Evolutionary conservation across 2,888 invertebrate genomes (phyloP).

Genomic region (Plemyria rubiginata): DNA sequence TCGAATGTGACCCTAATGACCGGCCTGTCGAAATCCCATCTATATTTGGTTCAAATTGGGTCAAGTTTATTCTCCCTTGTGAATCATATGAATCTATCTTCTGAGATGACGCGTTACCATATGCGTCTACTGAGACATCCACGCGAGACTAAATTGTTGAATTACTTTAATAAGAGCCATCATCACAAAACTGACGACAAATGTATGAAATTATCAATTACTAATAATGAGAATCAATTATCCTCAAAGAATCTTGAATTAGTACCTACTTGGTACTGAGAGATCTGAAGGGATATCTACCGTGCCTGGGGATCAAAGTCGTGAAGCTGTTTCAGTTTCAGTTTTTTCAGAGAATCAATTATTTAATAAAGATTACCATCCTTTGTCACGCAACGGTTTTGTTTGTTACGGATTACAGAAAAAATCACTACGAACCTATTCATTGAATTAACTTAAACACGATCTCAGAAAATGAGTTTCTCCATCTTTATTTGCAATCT

Average conservation of each 20-base stretch:
- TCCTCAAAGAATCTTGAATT: too few relatives aligned
- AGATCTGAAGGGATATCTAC: too few relatives aligned
- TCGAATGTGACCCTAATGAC: constrained; percentile 38
- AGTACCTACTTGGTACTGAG: too few relatives aligned
- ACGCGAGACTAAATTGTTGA: background rate
- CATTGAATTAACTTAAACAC: background rate
- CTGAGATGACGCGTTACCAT: constrained; percentile 6
- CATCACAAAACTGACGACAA: constrained; percentile 1
- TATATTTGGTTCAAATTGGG: constrained; percentile 39
- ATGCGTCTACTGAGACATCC: constrained; percentile 2
- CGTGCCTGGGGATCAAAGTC: too few relatives aligned
- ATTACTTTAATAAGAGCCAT: background rate
- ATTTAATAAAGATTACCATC: constrained; percentile 8
- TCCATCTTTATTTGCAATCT: background rate
- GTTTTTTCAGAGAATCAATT: constrained; percentile 12
- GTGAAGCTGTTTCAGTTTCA: too few relatives aligned
- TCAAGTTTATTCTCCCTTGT: constrained; percentile 40
- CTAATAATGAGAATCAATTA: constrained; percentile 10
- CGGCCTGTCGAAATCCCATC: constrained; percentile 29
- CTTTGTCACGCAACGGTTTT: constrained; percentile 2
- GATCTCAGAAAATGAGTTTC: background rate
- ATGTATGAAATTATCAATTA: constrained; percentile 7
- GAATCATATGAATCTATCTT: constrained; percentile 1
- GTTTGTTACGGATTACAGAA: background rate
- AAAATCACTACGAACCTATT: background rate